Conservation (phyloP, 1,140 invertebrate genomes). For the Portunus trituberculatus region DNA sequence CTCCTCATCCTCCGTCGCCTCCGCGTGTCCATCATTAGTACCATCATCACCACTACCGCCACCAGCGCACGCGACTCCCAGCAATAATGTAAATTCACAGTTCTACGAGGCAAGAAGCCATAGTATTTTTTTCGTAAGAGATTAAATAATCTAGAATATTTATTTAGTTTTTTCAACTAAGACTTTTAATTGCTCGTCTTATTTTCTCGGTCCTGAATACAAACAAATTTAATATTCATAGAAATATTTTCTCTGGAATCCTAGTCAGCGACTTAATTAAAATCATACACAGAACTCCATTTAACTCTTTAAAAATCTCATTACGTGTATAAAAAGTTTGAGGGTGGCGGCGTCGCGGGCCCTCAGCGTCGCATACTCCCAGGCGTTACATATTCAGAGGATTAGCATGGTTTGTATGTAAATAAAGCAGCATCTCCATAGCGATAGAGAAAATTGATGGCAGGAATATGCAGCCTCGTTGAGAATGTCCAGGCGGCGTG, state of each 20-base stretch:
- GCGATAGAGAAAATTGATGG: conserved; percentile 65
- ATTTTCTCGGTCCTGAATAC: conserved; percentile 34
- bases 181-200: conserved; percentile 7
- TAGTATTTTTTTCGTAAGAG: neutral
- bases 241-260: conserved; percentile 38
- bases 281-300: conserved; percentile 60
- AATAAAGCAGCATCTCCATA: conserved; percentile 52
- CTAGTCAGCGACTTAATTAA: conserved; percentile 60
- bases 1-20: neutral
- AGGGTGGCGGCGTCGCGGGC: neutral
- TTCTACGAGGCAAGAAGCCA: neutral
- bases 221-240: conserved; percentile 11
- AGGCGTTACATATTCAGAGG: conserved; percentile 62
- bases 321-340: conserved; percentile 59
- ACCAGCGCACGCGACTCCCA: neutral
- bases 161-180: neutral
- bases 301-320: conserved; percentile 61
- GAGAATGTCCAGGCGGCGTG: neutral
- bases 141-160: conserved; percentile 25
- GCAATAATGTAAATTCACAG: neutral
- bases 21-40: neutral
- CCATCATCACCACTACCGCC: neutral
- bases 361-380: neutral
- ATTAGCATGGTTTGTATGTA: conserved; percentile 67
- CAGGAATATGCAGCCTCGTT: conserved; percentile 54